Conservation (phyloP, 2,888 invertebrate species). For the Morpho helenor region DNA sequence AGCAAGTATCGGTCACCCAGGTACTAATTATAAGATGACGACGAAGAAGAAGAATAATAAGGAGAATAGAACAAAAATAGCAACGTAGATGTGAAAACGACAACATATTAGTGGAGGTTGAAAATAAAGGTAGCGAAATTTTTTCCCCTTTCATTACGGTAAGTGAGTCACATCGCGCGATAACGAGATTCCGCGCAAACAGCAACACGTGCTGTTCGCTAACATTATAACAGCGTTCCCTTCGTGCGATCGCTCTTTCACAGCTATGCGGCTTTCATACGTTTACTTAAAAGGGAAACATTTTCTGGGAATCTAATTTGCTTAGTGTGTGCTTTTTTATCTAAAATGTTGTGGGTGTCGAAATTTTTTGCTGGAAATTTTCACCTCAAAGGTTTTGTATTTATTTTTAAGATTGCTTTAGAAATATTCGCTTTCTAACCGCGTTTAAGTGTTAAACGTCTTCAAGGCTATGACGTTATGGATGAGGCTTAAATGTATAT, state of each 20-base stretch:
- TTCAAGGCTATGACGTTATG: too few relatives aligned
- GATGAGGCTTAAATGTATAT: too few relatives aligned
- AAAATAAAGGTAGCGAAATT: constrained; percentile 8
- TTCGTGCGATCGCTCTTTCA: constrained; percentile 8
- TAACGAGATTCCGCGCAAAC: constrained; percentile 55
- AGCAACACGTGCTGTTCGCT: constrained; percentile 49
- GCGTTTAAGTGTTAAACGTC: too few relatives aligned
- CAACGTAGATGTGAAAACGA: background rate
- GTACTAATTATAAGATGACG: too few relatives aligned
- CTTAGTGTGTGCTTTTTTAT: constrained; percentile 6
- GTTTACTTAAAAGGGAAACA: constrained; percentile 8
- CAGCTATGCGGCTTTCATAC: constrained; percentile 8
- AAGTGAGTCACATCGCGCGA: constrained; percentile 29
- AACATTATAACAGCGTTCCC: constrained; percentile 20
- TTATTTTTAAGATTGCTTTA: too few relatives aligned
- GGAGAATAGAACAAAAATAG: background rate
- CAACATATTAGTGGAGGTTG: constrained; percentile 1
- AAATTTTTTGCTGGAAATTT: background rate
- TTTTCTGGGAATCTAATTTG: constrained; percentile 12
- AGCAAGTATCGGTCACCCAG: too few relatives aligned
- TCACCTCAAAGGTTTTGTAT: background rate
- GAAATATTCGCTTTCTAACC: too few relatives aligned
- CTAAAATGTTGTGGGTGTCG: constrained; percentile 1
- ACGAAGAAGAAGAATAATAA: too few relatives aligned
- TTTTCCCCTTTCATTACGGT: constrained; percentile 17